A percentile compares a stretch with the other conserved stretches of the same genome.
phyloP scores from a whole-genome alignment of 2,113 vertebrate species.

The Syngnathus typhle region DNA sequence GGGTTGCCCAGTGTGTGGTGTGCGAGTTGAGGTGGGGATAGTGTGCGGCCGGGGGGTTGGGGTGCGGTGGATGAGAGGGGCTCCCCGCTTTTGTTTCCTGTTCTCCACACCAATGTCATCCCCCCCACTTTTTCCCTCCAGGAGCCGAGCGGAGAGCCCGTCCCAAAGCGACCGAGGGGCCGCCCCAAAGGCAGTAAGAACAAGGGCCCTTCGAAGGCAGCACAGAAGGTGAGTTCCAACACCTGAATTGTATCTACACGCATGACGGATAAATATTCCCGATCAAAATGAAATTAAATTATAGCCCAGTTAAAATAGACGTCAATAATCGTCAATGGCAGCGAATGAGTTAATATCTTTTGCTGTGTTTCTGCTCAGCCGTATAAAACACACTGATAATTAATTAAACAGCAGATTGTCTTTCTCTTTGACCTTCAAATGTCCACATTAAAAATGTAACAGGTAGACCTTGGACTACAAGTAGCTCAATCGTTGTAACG shows the following conservation, averaged over 20 bases:
- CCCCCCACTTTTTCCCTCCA: slow-evolving; percentile 46
- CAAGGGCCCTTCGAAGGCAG: slow-evolving; percentile 94
- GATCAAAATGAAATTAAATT: neutral
- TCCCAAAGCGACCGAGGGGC: slow-evolving; percentile 94
- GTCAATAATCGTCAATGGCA: too few relatives aligned
- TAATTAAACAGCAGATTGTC: slow-evolving; percentile 76
- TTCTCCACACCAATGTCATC: slow-evolving; percentile 41
- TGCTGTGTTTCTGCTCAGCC: slow-evolving; percentile 54
- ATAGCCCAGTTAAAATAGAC: too few relatives aligned
- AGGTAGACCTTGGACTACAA: slow-evolving; percentile 60
- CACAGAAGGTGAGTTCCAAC: slow-evolving; percentile 81
- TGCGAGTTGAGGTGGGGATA: neutral
- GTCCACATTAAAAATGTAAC: slow-evolving; percentile 76
- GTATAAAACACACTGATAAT: slow-evolving; percentile 66
- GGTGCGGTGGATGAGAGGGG: neutral
- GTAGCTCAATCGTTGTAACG: neutral
- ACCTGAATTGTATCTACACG: slow-evolving; percentile 1
- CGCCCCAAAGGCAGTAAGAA: slow-evolving; percentile 98
- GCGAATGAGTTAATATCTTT: neutral
- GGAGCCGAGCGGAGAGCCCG: slow-evolving; percentile 89
- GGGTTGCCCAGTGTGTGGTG: slow-evolving; percentile 1
- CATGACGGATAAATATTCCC: too few relatives aligned
- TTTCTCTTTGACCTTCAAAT: slow-evolving; percentile 68
- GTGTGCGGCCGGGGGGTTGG: neutral
- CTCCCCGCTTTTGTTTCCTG: slow-evolving; percentile 45